phyloP scores from a whole-genome alignment of 2,113 vertebrate species.

The Cyanocitta stelleri region DNA sequence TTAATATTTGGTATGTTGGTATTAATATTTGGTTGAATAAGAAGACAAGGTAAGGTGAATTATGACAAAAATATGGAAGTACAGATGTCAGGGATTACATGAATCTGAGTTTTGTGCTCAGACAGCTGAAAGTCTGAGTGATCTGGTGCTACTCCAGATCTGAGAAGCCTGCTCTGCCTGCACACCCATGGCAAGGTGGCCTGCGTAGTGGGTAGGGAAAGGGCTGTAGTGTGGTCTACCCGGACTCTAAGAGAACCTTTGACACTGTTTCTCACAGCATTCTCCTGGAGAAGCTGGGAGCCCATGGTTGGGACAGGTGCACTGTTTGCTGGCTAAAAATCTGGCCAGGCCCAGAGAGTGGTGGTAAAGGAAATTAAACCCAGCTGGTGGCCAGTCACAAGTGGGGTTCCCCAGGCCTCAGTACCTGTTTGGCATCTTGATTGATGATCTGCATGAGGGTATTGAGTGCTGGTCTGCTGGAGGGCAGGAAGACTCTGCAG shows the following conservation, averaged over 20 bases:
- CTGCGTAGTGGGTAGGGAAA: no score
- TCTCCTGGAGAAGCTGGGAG: not conserved
- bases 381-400: not conserved
- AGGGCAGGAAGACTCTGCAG: not conserved
- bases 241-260: fast-evolving
- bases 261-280: not conserved
- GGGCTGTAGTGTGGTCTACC: not conserved
- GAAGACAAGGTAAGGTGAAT: not conserved
- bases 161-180: not conserved
- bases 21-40: not conserved
- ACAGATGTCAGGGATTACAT: not conserved
- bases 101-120: not conserved
- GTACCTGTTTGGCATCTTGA: not conserved
- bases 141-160: not conserved
- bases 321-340: not conserved
- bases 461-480: not conserved
- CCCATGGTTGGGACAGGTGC: not conserved
- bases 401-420: not conserved
- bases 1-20: not conserved
- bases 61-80: not conserved
- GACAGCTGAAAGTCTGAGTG: not conserved
- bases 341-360: no score
- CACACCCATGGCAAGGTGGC: not conserved
- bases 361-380: no score
- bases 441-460: no score